Percentiles rank a stretch among this genome's conserved stretches.
These are phyloP conservation scores for Telmatochromis brachygnathus DNA, from an alignment of 2,113 vertebrate genomes.

Conservation along the genomic window DNA sequence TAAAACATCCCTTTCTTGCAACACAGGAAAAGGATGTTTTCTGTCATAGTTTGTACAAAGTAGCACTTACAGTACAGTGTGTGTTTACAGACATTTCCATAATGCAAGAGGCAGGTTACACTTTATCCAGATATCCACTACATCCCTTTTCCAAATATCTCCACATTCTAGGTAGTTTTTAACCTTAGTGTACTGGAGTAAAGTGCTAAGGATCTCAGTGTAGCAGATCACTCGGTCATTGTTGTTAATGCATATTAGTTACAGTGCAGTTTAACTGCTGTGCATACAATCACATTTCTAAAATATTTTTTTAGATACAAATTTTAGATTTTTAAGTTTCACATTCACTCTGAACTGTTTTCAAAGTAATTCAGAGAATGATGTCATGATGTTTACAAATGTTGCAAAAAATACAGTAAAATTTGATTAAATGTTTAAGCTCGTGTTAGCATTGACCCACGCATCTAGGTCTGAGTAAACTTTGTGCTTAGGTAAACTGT, in stretches of 20 bases:
- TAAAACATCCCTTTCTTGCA: neutral
- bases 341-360: neutral
- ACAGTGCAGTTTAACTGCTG: neutral
- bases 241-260: neutral
- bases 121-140: neutral
- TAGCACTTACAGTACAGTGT: neutral
- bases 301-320: neutral
- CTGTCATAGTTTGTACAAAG: neutral
- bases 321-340: neutral
- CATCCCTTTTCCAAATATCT: neutral
- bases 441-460: constrained; percentile 57
- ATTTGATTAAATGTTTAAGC: neutral
- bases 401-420: neutral
- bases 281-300: neutral
- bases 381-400: neutral
- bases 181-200: neutral
- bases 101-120: neutral
- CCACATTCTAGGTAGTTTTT: neutral
- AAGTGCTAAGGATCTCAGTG: neutral
- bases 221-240: neutral
- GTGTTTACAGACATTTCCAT: neutral
- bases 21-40: neutral
- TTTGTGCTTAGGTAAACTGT: constrained; percentile 48
- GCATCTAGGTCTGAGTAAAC: constrained; percentile 70
- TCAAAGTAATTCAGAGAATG: neutral